Base-by-base conservation (phyloP, 2,888 invertebrate species). In the Cylindroiulus punctatus region DNA sequence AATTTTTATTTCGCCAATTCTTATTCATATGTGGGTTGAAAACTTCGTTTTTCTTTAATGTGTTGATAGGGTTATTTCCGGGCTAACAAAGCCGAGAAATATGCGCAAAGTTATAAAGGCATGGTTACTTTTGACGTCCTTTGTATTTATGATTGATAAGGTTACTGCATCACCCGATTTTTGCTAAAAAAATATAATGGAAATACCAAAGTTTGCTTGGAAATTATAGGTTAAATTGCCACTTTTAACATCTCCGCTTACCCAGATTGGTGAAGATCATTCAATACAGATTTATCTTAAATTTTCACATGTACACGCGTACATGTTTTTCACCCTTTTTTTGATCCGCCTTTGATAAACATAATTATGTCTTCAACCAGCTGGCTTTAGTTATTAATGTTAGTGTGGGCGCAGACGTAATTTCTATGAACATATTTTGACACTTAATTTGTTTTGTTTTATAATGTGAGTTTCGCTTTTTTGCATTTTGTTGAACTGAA, bases 1-100 rank as follows among this genome's bases (percentile, higher is more conserved):
- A 76, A 76, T 76, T 76, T 76, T 76, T 76, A 76, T 76, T 76
- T 76, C 76, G 12, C 17, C 4, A 76, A 76, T 76, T 76, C 30
- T 26, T 76, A 32, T 76, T 76, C 30, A 76, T 65, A 65, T 26
- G 76, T 76, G 76, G 10, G 30, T 12, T 76, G 30, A 14, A 76
- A 76, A 14, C 26, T 76, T 26, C 76, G 76, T 76, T 76, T 76
- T 1, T 76, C 76, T 30, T 76, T 30, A 30, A 17, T 76, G 30
- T 30, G 30, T 76, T 17, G 76, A 76, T 17, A 76, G 30, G 17
- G 30, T n/a, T 76, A 14, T 76, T 17, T 76, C 30, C 76, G 76
- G 26, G 4, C 14, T 76, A 76, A 30, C 19, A 30, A 30, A 30
- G 30, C 76, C 14, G 0, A 76, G 76, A 65, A 65, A 65, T 22